phyloP scores from a whole-genome alignment of 2,113 vertebrate genomes.

The Hystrix brachyura region DNA sequence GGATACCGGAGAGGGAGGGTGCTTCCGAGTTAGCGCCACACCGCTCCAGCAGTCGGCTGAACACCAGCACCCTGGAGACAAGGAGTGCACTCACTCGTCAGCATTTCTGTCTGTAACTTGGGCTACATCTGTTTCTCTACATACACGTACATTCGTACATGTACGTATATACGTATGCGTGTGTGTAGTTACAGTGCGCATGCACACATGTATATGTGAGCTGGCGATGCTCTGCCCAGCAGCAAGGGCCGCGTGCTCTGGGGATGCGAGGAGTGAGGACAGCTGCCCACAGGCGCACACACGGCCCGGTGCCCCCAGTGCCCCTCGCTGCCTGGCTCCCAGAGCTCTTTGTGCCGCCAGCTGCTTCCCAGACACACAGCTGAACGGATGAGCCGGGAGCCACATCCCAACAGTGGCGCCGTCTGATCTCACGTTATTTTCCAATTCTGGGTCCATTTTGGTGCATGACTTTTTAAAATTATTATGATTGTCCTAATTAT shows the following conservation, averaged over 20 bases:
- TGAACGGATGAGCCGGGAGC: slow-evolving; percentile 68
- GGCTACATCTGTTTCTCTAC: not conserved
- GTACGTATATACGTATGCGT: not conserved
- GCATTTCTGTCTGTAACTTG: not conserved
- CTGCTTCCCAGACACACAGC: slow-evolving; percentile 31
- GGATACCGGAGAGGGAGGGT: no score
- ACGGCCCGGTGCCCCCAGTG: not conserved
- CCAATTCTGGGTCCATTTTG: slow-evolving; percentile 70
- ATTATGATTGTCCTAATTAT: slow-evolving; percentile 66
- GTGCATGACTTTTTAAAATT: slow-evolving; percentile 65
- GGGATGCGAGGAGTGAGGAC: not conserved
- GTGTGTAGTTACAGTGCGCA: accelerated
- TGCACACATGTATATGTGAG: not conserved
- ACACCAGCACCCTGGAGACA: not conserved
- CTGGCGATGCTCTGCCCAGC: not conserved
- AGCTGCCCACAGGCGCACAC: not conserved
- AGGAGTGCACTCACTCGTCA: not conserved
- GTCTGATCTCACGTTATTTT: slow-evolving; percentile 60
- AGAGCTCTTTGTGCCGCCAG: not conserved
- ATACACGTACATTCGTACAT: not conserved
- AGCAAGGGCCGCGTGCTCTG: not conserved
- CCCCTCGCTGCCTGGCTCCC: not conserved
- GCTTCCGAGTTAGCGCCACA: not conserved
- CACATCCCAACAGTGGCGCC: slow-evolving; percentile 55
- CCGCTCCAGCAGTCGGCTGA: not conserved